phyloP scores from a whole-genome alignment of 2,797 vertebrate species.

The Aselliscus stoliczkanus region DNA sequence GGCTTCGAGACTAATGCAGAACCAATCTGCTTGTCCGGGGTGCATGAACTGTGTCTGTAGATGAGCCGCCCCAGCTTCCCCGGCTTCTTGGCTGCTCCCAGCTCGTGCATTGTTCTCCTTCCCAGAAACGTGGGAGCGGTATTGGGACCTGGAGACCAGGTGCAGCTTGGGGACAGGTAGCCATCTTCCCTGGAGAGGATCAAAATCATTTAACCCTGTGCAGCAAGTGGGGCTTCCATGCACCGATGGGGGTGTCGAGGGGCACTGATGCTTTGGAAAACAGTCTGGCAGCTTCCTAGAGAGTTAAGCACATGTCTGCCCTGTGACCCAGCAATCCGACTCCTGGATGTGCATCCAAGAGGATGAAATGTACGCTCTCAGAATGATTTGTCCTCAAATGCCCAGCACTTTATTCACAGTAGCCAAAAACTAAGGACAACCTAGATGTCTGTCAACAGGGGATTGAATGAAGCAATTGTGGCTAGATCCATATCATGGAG shows the following conservation, averaged over 20 bases:
- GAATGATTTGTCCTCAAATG: not conserved
- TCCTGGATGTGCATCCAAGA: not conserved
- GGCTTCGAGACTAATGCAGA: not conserved
- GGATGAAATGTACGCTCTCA: rapidly evolving
- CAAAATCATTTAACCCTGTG: not conserved
- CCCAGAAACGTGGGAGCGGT: not conserved
- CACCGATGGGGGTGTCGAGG: not conserved
- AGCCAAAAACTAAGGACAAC: not conserved
- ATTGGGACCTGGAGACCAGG: not conserved
- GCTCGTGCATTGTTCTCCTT: not conserved
- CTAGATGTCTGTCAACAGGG: not conserved
- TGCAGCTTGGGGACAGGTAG: not conserved
- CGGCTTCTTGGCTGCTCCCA: too few species aligned
- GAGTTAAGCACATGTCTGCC: not conserved
- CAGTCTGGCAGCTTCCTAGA: not conserved
- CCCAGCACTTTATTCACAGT: not conserved
- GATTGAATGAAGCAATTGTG: not conserved
- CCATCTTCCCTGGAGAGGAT: not conserved
- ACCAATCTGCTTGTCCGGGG: not conserved
- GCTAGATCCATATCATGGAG: rapidly evolving
- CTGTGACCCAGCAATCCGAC: not conserved
- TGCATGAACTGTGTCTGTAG: not conserved
- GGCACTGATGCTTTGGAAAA: not conserved
- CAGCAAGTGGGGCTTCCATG: not conserved
- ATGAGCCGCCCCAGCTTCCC: too few species aligned